A percentile compares a stretch with the other conserved stretches of the same genome.
Evolutionary conservation across 1,140 invertebrate species (phyloP).

Genomic region (Eurosta solidaginis): DNA sequence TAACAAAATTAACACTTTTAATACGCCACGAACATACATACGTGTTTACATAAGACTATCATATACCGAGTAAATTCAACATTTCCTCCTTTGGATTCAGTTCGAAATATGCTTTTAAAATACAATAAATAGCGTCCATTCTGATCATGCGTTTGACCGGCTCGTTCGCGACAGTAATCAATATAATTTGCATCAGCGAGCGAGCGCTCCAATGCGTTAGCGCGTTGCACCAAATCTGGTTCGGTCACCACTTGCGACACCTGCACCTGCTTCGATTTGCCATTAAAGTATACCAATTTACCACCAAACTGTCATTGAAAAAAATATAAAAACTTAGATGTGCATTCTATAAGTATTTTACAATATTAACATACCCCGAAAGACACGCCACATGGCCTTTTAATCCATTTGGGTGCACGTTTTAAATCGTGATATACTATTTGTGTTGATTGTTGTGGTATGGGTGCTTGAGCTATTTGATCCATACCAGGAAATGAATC

Average conservation of each 20-base stretch:
- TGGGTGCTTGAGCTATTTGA: slow-evolving; percentile 71
- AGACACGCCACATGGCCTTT: slow-evolving; percentile 75
- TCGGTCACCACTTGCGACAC: slow-evolving; percentile 81
- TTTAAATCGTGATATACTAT: slow-evolving; percentile 68
- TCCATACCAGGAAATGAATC: slow-evolving; percentile 92
- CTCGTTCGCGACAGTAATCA: slow-evolving; percentile 79
- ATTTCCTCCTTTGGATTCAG: slow-evolving; percentile 72
- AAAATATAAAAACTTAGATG: slow-evolving; percentile 4
- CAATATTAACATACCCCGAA: slow-evolving; percentile 76
- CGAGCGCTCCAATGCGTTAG: slow-evolving; percentile 73
- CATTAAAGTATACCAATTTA: slow-evolving; percentile 80
- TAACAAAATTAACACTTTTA: not conserved
- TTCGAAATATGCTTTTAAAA: slow-evolving; percentile 81
- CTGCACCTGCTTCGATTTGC: slow-evolving; percentile 60
- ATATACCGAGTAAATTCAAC: slow-evolving; percentile 72
- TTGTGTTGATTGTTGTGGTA: slow-evolving; percentile 64
- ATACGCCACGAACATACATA: no score
- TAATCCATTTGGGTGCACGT: slow-evolving; percentile 87
- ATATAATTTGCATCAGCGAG: slow-evolving; percentile 64
- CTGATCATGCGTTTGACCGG: slow-evolving; percentile 67
- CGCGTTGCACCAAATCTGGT: slow-evolving; percentile 75
- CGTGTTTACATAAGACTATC: no score
- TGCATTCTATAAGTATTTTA: not conserved
- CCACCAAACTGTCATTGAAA: slow-evolving; percentile 82
- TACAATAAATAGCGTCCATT: slow-evolving; percentile 76